Base-by-base conservation (phyloP, 53 echinoderm and acorn worm species). In the Holothuria scabra region DNA sequence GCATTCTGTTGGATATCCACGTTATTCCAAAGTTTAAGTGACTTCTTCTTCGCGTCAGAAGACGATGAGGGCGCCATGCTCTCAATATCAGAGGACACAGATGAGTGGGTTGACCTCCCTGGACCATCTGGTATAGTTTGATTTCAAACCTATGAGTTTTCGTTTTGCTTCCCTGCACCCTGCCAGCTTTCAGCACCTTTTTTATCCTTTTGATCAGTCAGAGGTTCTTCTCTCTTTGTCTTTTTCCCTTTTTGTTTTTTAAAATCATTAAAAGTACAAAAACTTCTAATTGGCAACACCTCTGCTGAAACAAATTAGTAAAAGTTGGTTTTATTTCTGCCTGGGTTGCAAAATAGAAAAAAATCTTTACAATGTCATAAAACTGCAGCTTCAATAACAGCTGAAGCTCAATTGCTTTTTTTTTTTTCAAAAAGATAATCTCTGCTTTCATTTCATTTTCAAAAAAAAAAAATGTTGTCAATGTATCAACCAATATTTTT, bases 1-100 rank as follows among this genome's bases (percentile, higher is more conserved):
- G 79, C 59, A 24, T 79, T 79, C 59, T 79, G 79, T 79, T 79
- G 79, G 79, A 49, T 79, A n/a, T 58, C 79, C 30, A 58, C 79
- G 57, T 33, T 79, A 56, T 79, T 79, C 79, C 59, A 79, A 72
- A 72, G 46, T 44, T 72, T 72, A 46, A 72, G 72, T 48, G 26
- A 44, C 72, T 72, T 44, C 72, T 72, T 72, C 72, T 72, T 72
- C 72, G 41, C 72, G 16, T 72, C 72, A 18, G 72, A 72, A 20
- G 72, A 72, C 25, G 72, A 72, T 24, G 72, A 72, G 72, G 48
- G 72, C 46, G 46, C 46, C 46, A 72, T 72, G 72, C 72, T 72
- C 72, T 72, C 72, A 44, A 24, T 72, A 44, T 72, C 72, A 12
- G 72, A 72, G 44, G 72, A 72, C 28, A 72, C 72, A 20, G 72